Evolutionary conservation across 2,888 invertebrate species (phyloP).

Genomic region (Eupithecia insigniata): DNA sequence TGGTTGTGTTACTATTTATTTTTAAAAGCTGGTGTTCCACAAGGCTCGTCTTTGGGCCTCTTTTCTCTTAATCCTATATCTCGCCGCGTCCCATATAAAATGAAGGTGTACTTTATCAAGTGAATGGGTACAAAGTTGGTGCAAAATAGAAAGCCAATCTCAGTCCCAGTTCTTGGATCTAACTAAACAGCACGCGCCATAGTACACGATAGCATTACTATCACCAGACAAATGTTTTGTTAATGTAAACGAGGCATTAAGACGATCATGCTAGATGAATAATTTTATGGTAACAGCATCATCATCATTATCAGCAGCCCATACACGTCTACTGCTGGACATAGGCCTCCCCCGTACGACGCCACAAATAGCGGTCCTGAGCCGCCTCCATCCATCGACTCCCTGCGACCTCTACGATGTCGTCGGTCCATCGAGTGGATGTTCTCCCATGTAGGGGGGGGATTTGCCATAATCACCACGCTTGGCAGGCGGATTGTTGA

Average conservation of each 20-base stretch:
- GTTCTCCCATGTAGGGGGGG: no score
- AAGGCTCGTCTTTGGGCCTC: slow-evolving; percentile 11
- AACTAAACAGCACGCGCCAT: slow-evolving; percentile 46
- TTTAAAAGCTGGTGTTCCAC: slow-evolving; percentile 8
- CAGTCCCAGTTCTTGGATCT: slow-evolving; percentile 49
- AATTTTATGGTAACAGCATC: no score
- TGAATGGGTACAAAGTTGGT: slow-evolving; percentile 38
- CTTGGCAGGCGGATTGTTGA: no score
- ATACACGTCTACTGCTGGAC: no score
- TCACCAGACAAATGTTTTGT: slow-evolving; percentile 50
- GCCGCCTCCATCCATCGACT: no score
- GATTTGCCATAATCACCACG: no score
- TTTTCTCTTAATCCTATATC: slow-evolving; percentile 26
- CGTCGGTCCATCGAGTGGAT: no score
- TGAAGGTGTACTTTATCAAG: slow-evolving; percentile 37
- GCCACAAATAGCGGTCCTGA: no score
- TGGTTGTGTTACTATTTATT: slow-evolving; percentile 9
- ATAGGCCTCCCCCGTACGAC: no score
- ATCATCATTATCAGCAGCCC: no score
- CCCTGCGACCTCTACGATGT: no score
- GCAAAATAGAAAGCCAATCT: slow-evolving; percentile 54
- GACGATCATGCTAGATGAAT: slow-evolving; percentile 38
- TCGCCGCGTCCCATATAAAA: slow-evolving; percentile 35
- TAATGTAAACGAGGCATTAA: slow-evolving; percentile 45
- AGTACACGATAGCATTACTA: slow-evolving; percentile 49